Conservation (phyloP, 2,888 invertebrate species). For the Hoplodrina blanda region DNA sequence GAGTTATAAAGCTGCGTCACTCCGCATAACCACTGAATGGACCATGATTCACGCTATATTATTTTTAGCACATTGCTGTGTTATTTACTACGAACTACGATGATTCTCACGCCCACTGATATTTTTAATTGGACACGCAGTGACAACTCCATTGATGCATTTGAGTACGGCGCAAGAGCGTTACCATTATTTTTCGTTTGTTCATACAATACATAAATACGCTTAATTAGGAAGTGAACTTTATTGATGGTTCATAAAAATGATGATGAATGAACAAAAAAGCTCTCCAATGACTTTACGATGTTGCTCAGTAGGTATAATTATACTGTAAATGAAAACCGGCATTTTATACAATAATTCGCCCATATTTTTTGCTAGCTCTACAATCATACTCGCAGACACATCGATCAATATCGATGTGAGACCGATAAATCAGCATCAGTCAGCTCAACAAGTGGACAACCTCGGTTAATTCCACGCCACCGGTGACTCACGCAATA, state of each 20-base stretch:
- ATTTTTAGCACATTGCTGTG: slow-evolving; percentile 81
- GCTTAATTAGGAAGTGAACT: slow-evolving; percentile 4
- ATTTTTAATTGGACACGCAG: slow-evolving; percentile 68
- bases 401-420: slow-evolving; percentile 85
- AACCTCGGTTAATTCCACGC: slow-evolving; percentile 79
- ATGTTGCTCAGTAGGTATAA: slow-evolving; percentile 39
- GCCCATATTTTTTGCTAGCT: slow-evolving; percentile 60
- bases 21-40: slow-evolving; percentile 77
- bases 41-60: slow-evolving; percentile 82
- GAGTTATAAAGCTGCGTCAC: slow-evolving; percentile 79
- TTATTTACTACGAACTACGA: slow-evolving; percentile 84
- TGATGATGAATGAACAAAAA: slow-evolving; percentile 27
- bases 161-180: slow-evolving; percentile 14
- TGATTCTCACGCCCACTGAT: slow-evolving; percentile 75
- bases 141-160: slow-evolving; percentile 58
- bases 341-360: slow-evolving; percentile 51
- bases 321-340: slow-evolving; percentile 43
- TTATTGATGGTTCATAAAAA: slow-evolving; percentile 28
- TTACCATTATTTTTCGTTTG: slow-evolving; percentile 6
- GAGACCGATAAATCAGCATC: slow-evolving; percentile 86
- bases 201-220: slow-evolving; percentile 9
- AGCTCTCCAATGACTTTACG: slow-evolving; percentile 32
- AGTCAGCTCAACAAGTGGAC: slow-evolving; percentile 83
- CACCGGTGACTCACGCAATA: slow-evolving; percentile 79
- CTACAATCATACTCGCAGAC: slow-evolving; percentile 74